phyloP scores from a whole-genome alignment of 2,797 vertebrate species.

The Sebastes diploproa region DNA sequence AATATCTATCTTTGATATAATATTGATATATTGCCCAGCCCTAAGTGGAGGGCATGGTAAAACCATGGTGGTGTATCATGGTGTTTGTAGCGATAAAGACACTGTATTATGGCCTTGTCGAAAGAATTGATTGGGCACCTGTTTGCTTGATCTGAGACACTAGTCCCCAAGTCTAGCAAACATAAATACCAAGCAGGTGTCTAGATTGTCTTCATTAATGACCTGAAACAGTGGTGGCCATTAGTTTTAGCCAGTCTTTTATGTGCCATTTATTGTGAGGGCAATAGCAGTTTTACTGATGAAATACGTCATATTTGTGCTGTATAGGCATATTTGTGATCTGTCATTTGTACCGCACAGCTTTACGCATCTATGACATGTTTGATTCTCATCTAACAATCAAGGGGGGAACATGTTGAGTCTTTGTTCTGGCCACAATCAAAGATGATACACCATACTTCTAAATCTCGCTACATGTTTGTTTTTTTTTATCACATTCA shows the following conservation, averaged over 20 bases:
- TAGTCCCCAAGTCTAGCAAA: not conserved
- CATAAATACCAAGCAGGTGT: not conserved
- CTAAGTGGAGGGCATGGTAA: not conserved
- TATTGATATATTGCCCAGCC: too few species aligned
- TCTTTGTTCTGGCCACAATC: not conserved
- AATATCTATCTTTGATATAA: too few species aligned
- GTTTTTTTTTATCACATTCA: not conserved
- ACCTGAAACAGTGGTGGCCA: not conserved
- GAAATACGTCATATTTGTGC: not conserved
- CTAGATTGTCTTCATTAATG: not conserved
- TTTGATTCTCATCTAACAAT: not conserved
- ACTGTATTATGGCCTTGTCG: not conserved
- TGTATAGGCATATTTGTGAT: not conserved
- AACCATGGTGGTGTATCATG: not conserved
- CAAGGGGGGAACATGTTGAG: not conserved
- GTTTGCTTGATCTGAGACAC: not conserved
- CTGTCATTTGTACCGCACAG: not conserved
- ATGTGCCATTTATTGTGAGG: not conserved
- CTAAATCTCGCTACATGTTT: not conserved
- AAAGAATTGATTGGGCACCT: not conserved
- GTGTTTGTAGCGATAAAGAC: not conserved
- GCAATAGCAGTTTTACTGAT: not conserved
- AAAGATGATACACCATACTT: not conserved
- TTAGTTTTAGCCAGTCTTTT: not conserved
- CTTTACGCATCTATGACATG: not conserved